Base-by-base conservation (phyloP, 2,797 vertebrate genomes). In the Crypturellus tataupa region DNA sequence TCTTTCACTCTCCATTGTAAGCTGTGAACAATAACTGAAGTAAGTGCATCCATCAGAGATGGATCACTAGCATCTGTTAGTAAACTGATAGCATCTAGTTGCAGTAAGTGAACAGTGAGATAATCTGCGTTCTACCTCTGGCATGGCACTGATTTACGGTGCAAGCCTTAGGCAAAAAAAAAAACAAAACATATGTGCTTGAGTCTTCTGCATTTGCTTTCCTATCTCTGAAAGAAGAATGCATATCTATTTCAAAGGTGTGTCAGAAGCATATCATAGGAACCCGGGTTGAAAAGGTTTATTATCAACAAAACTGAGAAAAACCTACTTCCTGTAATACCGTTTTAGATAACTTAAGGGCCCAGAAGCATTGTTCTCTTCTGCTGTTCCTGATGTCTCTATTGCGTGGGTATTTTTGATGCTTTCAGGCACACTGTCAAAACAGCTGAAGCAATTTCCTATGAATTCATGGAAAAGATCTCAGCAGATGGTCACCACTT, bases 401-500 rank as follows among this genome's bases (percentile, higher is more conserved):
- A 0, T 42, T 49, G 42, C 29, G 7, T 46, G 33, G 44, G 53
- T 55, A 71, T 58, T 75, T 94, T 89, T 78, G 58, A 87, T 90
- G 49, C 69, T 90, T 90, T 87, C 65, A 70, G 81, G 62, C 71
- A 90, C 53, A 25, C 89, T 92, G 88, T 89, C 88, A 83, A n/a
- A 94, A 62, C 27, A 85, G 58, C 19, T 93, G 84, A 93, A 92
- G 70, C 8, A 93, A 39, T 53, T 83, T 55, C 40, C 59, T 77
- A 81, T 21, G 86, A 78, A 89, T 39, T 80, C 37, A 75, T 0
- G 0, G 49, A 58, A 82, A n/a, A 90, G 69, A 92, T 73, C 37
- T 90, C 72, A 71, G 62, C 88, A 90, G 75, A 90, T 82, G 62
- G 81, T 62, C 76, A 87, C 55, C 59, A 83, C 0, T 0, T 63